Evolutionary conservation across 2,888 invertebrate genomes (phyloP).

Genomic region (Drosophila setosimentum): DNA sequence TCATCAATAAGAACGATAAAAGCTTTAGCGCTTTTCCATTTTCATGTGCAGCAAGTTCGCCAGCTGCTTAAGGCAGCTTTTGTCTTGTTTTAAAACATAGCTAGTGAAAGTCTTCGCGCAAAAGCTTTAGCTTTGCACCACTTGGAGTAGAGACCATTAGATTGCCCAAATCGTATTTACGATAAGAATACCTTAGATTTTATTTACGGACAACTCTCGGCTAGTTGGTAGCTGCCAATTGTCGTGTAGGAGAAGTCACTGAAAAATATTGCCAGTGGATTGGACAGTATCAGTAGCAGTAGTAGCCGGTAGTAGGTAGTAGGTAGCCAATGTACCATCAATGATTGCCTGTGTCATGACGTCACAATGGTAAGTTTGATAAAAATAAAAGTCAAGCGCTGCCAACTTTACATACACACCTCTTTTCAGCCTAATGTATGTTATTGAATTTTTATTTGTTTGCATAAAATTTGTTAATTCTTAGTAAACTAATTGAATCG

Average conservation of each 20-base stretch:
- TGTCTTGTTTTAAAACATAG: neutral
- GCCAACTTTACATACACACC: neutral
- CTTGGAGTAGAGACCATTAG: neutral
- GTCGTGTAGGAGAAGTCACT: too few species aligned
- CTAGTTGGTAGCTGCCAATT: neutral
- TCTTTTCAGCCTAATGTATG: neutral
- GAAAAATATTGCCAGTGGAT: neutral
- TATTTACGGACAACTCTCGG: neutral
- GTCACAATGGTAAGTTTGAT: neutral
- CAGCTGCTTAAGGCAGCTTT: neutral
- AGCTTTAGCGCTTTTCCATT: constrained; percentile 2
- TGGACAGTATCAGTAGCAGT: neutral
- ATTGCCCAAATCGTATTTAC: neutral
- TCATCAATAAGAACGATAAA: neutral
- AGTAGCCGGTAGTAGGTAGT: neutral
- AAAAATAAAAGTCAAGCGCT: neutral
- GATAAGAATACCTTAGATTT: neutral
- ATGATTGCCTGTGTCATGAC: neutral
- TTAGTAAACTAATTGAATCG: constrained; percentile 28
- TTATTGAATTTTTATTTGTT: constrained; percentile 19
- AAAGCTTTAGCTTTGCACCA: neutral
- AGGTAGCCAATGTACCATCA: neutral
- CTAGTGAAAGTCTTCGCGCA: neutral
- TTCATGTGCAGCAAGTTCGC: neutral
- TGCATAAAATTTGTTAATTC: constrained; percentile 20